Conservation (phyloP, 2,888 invertebrate genomes). For the Teleogryllus oceanicus region DNA sequence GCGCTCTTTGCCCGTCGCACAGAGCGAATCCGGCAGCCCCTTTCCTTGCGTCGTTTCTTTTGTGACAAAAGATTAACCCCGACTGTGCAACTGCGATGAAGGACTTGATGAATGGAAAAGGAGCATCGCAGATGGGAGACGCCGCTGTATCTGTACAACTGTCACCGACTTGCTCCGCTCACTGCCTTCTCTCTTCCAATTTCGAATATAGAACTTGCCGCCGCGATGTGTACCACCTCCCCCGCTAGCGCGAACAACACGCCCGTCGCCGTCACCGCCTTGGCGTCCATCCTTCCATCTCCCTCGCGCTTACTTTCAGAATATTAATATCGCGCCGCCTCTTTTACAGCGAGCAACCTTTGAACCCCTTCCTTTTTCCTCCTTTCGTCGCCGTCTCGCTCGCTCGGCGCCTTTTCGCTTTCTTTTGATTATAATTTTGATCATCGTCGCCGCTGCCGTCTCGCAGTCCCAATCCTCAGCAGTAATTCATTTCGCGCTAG, state of each 20-base stretch:
- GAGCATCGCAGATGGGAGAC: background rate
- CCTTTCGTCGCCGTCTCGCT: background rate
- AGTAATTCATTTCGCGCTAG: slow-evolving; percentile 30
- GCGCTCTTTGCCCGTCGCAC: background rate
- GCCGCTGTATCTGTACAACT: background rate
- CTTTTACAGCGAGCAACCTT: slow-evolving; percentile 22
- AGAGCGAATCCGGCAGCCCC: background rate
- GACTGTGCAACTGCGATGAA: slow-evolving; percentile 21
- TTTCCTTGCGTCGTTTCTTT: slow-evolving; percentile 12
- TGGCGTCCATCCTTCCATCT: background rate
- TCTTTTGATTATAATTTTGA: slow-evolving; percentile 18
- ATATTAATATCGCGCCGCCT: slow-evolving; percentile 32
- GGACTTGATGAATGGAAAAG: slow-evolving; percentile 24
- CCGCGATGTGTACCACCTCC: background rate
- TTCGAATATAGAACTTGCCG: background rate
- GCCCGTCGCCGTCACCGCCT: background rate
- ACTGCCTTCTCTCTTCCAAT: background rate
- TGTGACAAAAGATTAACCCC: slow-evolving; percentile 25
- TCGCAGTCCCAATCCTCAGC: slow-evolving; percentile 26
- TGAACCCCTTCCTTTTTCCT: slow-evolving; percentile 21
- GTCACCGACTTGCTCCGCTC: background rate
- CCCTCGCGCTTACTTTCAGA: slow-evolving; percentile 29
- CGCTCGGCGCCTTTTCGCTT: background rate
- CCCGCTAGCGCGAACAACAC: background rate
- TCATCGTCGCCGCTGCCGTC: slow-evolving; percentile 6